Evolutionary conservation across 1,140 invertebrate species (phyloP).

Genomic region (Pteromalus puparum): DNA sequence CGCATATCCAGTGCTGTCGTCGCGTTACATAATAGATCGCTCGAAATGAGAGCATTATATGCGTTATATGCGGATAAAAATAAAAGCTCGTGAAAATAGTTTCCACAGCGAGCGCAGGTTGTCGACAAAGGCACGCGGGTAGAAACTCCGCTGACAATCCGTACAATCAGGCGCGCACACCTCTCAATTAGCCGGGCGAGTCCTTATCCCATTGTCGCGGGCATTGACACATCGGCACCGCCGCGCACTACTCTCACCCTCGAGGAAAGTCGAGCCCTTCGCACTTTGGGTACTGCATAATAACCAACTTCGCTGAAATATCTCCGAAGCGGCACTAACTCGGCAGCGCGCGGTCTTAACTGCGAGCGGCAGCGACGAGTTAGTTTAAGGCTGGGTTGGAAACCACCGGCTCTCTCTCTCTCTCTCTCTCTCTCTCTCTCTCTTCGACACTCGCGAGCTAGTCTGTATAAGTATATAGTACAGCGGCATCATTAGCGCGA

Average conservation of each 20-base stretch:
- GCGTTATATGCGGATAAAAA: no score
- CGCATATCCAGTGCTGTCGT: no score
- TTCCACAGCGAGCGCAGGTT: no score
- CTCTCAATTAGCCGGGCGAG: background rate
- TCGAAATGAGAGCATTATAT: no score
- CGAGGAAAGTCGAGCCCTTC: background rate
- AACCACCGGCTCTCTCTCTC: constrained; percentile 4
- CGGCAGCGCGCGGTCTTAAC: background rate
- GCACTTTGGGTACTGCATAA: constrained; percentile 3
- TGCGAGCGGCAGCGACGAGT: constrained; percentile 4
- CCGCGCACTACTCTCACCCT: no score
- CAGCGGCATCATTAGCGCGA: constrained; percentile 1
- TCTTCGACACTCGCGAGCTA: background rate
- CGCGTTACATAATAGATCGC: no score
- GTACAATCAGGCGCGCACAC: no score
- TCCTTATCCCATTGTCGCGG: background rate
- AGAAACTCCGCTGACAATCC: no score
- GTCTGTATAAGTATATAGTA: background rate
- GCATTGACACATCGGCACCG: background rate
- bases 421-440: no score
- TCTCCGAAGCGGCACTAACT: constrained; percentile 45
- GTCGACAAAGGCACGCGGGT: no score
- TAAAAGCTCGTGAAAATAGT: no score
- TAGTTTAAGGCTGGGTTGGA: constrained; percentile 26
- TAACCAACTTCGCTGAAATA: constrained; percentile 42